Conservation (phyloP, 2,797 vertebrate genomes). For the Amniataba percoides region DNA sequence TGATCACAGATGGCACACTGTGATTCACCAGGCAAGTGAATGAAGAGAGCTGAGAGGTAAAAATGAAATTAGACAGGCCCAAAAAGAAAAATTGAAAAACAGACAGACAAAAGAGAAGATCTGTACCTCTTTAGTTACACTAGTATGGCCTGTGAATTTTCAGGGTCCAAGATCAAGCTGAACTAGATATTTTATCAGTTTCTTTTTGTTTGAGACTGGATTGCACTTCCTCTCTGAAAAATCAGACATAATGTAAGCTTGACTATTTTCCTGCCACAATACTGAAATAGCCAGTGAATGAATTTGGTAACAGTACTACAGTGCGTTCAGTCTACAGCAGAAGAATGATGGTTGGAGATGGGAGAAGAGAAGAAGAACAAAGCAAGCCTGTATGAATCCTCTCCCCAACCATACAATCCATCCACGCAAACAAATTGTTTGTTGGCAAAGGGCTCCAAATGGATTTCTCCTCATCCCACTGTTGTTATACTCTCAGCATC, state of each 20-base stretch:
- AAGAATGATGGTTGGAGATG: slow-evolving; percentile 5
- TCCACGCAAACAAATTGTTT: slow-evolving; percentile 49
- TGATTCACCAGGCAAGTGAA: not conserved
- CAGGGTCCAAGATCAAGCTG: not conserved
- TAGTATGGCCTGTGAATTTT: not conserved
- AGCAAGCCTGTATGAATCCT: slow-evolving; percentile 1
- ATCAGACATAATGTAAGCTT: not conserved
- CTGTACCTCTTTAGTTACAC: not conserved
- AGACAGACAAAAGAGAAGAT: not conserved
- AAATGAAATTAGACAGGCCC: slow-evolving; percentile 23
- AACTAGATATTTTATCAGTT: not conserved
- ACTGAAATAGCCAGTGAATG: slow-evolving; percentile 11
- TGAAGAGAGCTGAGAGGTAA: not conserved
- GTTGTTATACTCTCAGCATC: slow-evolving; percentile 28
- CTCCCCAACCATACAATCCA: slow-evolving; percentile 11
- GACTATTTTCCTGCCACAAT: not conserved
- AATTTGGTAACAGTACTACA: slow-evolving; percentile 6
- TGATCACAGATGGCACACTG: not conserved
- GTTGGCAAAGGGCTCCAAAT: slow-evolving; percentile 44
- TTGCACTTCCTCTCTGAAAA: not conserved
- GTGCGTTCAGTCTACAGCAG: slow-evolving; percentile 20
- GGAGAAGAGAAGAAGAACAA: not conserved
- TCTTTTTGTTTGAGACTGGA: slow-evolving; percentile 1
- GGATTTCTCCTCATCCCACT: slow-evolving; percentile 36
- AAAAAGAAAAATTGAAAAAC: slow-evolving; percentile 6